Base-by-base conservation (phyloP, 2,797 vertebrate genomes). In the Hephaestus fuliginosus region DNA sequence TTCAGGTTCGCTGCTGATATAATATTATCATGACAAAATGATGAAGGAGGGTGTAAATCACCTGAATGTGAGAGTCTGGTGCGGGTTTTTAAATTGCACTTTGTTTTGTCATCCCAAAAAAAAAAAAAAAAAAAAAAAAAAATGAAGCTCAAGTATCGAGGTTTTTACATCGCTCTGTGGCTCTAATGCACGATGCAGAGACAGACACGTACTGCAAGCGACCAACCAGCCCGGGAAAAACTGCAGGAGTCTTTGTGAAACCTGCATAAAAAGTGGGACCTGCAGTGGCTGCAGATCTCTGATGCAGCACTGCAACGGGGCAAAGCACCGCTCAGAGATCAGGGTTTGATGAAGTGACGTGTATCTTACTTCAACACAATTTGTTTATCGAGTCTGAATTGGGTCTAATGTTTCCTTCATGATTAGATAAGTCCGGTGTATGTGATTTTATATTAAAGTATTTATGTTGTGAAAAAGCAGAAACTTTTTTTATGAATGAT, bases 1-100 rank as follows among this genome's bases (percentile, higher is more conserved):
- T 80, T 22, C 14, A 49, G 44, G 70, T 64, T 70, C 30, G 14
- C 63, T 83, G 67, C 58, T 62, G 33, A 81, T 72, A 65, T 48
- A 65, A 25, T 44, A 53, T 41, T 13, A 53, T 46, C 25, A 70
- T 33, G 64, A 60, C 15, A 58, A 9, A 33, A 63, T 10, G n/a
- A 58, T 6, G 12, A 30, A 53, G 60, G 25, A 67, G 44, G 22
- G 5, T 53, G 44, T 2, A 6, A 5, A 78, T 65, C 43, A 20
- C 12, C 28, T 22, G 5, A 17, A 36, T 36, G 7, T 36, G 25
- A 25, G 33, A 4, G 4, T 36, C 33, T 36, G 33, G 33, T 36
- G 33, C 7, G 0, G 33, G 4, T 36, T 36, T 36, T 25, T 1
- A 25, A 25, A 36, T 36, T 3, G 4, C 4, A 36, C 33, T 46